Evolutionary conservation across 2,113 vertebrate species (phyloP).

Genomic region (Phocoena phocoena): DNA sequence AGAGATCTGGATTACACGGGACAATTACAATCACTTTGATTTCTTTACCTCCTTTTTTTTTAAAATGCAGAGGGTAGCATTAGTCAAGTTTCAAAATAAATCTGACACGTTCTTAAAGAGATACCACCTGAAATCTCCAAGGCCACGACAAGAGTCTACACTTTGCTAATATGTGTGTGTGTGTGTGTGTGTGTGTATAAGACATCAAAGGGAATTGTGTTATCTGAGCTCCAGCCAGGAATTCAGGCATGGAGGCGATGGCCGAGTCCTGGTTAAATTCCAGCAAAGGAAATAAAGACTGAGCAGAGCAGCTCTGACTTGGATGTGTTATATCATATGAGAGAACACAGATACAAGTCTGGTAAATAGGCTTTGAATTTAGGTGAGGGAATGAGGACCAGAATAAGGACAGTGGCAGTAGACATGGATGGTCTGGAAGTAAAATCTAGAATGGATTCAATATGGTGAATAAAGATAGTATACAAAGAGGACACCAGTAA

Average conservation of each 20-base stretch:
- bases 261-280: conserved; percentile 51
- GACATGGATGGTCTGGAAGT: neutral
- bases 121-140: neutral
- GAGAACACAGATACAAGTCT: neutral
- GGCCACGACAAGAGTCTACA: neutral
- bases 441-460: neutral
- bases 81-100: conserved; percentile 49
- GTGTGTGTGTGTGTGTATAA: neutral
- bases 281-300: conserved; percentile 62
- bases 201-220: conserved; percentile 42
- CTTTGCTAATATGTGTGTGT: neutral
- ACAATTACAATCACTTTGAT: conserved; percentile 45
- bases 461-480: neutral
- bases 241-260: conserved; percentile 60
- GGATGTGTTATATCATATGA: neutral
- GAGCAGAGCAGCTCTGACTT: conserved; percentile 58
- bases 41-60: conserved; percentile 13
- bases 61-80: neutral
- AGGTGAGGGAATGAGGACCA: neutral
- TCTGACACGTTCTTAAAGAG: conserved; percentile 59
- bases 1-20: conserved; percentile 44
- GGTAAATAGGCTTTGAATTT: neutral
- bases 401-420: neutral
- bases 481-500: neutral
- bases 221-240: conserved; percentile 30